Conservation (phyloP, 2,113 vertebrate species). For the Clarias gariepinus region DNA sequence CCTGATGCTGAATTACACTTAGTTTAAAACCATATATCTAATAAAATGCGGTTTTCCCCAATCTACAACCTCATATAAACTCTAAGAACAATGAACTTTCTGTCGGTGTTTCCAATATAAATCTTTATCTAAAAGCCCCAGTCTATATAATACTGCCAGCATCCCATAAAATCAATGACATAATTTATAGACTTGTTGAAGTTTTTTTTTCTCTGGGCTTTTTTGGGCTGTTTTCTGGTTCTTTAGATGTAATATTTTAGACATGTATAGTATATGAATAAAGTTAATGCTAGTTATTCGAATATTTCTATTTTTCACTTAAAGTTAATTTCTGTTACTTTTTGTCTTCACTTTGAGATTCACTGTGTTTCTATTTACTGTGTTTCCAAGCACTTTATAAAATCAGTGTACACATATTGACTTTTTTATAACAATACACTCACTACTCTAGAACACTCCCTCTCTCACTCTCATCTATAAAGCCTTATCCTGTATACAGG, state of each 20-base stretch:
- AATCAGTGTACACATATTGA: no score
- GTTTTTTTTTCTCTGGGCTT: not conserved
- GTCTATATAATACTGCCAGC: conserved; percentile 12
- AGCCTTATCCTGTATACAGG: no score
- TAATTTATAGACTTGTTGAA: conserved; percentile 9
- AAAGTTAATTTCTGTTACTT: not conserved
- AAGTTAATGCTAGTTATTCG: not conserved
- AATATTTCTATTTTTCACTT: not conserved
- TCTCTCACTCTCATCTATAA: no score
- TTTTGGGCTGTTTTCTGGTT: not conserved
- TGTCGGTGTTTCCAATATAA: not conserved
- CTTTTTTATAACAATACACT: no score
- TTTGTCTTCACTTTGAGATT: not conserved
- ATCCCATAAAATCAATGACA: conserved; percentile 14
- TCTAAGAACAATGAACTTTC: not conserved
- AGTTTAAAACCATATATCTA: conserved; percentile 4
- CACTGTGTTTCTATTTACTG: not conserved
- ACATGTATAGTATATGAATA: conserved; percentile 4
- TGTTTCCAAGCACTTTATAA: not conserved
- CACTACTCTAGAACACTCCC: no score
- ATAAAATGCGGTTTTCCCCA: not conserved
- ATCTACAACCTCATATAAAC: conserved; percentile 9
- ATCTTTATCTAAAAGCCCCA: conserved; percentile 20
- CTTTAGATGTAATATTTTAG: not conserved
- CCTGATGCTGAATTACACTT: conserved; percentile 6